Base-by-base conservation (phyloP, 2,888 invertebrate species). In the Corythucha ciliata region DNA sequence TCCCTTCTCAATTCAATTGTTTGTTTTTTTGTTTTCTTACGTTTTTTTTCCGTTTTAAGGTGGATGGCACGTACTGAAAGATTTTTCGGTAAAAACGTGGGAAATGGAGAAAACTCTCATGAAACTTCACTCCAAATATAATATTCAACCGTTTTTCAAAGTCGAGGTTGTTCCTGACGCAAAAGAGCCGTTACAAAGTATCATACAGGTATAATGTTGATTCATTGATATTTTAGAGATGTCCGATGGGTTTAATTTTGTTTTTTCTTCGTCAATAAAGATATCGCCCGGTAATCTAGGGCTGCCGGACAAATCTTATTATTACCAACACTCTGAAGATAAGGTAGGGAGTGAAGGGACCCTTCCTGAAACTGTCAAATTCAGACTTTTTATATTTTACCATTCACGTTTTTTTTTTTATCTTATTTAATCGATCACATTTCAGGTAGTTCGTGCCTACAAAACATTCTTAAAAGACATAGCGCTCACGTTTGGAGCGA, bases 271-370 rank as follows among this genome's bases (percentile, higher is more conserved):
- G n/a, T n/a, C n/a, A n/a, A n/a, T n/a, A n/a, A n/a, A 73, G 67
- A 69, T 77, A 47, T 70, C 70, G 29, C 74, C 75, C 12, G 67
- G 72, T 4, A 75, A 74, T 7, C 67, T 76, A 52, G 75, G 75
- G 2, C 67, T 77, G 49, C 73, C 73, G 1, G 73, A 74, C 63
- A 66, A 66, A 39, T 71, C 68, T 41, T 76, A 73, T 62, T 75
- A 75, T 60, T 72, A 68, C 57, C 64, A 66, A 39, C 66, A 66
- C 34, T 64, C 68, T 36, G 65, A 69, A 40, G 66, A 69, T 54
- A 63, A 63, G 57, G 74, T 74, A 65, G 67, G 63, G 61, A 45
- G n/a, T 34, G 21, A 44, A n/a, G 20, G 3, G 26, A 18, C 14
- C 22, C 29, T 29, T 29, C 29, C 12, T 29, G 29, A 29, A 12